Percentiles rank a stretch among this genome's conserved stretches.
phyloP scores from a whole-genome alignment of 2,888 invertebrate genomes.

The Apodemia zela region DNA sequence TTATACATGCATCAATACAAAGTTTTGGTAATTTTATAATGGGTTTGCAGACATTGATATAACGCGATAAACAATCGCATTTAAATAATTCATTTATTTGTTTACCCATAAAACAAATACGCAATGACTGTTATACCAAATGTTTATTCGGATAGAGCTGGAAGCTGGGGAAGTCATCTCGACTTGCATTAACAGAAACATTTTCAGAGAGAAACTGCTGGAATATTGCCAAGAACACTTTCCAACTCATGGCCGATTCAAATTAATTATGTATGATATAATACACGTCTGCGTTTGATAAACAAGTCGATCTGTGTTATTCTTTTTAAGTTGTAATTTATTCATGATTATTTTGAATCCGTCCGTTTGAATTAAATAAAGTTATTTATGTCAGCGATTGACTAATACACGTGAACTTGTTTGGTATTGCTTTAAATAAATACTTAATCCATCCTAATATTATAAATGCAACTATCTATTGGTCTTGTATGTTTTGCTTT shows the following conservation, averaged over 20 bases:
- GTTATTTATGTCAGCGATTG: background rate
- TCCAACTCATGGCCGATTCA: conserved; percentile 47
- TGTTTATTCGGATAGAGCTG: conserved; percentile 32
- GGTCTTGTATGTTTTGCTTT: too few species aligned
- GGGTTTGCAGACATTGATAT: too few species aligned
- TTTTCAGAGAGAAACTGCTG: conserved; percentile 58
- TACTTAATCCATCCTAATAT: too few species aligned
- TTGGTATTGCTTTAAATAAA: too few species aligned
- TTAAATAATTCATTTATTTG: background rate
- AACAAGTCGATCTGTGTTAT: conserved; percentile 18
- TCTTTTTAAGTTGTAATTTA: conserved; percentile 18
- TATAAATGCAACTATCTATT: too few species aligned
- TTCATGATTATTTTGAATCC: conserved; percentile 2
- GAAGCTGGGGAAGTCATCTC: conserved; percentile 45
- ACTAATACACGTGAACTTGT: background rate
- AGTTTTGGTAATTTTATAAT: too few species aligned
- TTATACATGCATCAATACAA: too few species aligned
- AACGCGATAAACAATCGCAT: background rate
- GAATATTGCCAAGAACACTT: conserved; percentile 51
- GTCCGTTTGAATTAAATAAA: conserved; percentile 1
- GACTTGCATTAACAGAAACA: conserved; percentile 46
- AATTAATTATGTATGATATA: conserved; percentile 42
- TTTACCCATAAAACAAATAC: conserved; percentile 12
- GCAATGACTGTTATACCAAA: conserved; percentile 30
- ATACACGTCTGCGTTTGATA: conserved; percentile 21